These are phyloP conservation scores for Rhinoptilus africanus DNA, from an alignment of 2,113 vertebrate genomes.

Conservation along the genomic window DNA sequence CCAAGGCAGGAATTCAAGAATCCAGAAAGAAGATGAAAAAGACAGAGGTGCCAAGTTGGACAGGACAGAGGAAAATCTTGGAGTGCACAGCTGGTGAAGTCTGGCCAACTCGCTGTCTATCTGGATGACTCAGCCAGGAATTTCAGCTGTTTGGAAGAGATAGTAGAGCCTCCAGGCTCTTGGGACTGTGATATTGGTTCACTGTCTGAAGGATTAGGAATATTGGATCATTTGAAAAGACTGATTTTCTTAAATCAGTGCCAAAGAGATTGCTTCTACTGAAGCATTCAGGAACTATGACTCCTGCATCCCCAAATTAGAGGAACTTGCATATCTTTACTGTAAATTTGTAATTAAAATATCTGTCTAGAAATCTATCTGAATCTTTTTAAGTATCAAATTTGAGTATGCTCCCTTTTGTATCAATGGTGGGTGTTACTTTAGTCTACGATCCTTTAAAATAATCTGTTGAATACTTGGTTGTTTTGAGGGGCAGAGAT, in stretches of 20 bases:
- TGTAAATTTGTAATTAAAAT: background rate
- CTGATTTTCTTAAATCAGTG: background rate
- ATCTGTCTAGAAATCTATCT: background rate
- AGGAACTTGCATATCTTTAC: background rate
- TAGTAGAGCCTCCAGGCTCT: background rate
- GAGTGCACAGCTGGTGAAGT: background rate
- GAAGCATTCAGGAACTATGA: background rate
- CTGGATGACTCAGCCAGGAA: background rate
- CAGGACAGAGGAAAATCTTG: background rate
- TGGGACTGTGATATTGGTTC: background rate
- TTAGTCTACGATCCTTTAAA: background rate
- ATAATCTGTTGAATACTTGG: background rate
- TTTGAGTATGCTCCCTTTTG: background rate
- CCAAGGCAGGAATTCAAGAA: background rate
- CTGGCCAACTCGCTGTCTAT: background rate
- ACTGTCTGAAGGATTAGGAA: background rate
- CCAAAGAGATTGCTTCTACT: background rate
- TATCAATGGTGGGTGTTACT: background rate
- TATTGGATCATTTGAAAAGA: background rate
- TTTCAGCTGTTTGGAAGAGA: constrained; percentile 16
- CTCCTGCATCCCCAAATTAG: background rate
- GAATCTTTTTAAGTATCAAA: background rate
- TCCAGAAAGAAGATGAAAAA: background rate
- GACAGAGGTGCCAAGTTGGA: background rate
- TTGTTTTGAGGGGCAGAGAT: background rate